Evolutionary conservation across 2,888 invertebrate species (phyloP), one percentile per base, ranked within the genome.

Genomic region (Deilephila elpenor): DNA sequence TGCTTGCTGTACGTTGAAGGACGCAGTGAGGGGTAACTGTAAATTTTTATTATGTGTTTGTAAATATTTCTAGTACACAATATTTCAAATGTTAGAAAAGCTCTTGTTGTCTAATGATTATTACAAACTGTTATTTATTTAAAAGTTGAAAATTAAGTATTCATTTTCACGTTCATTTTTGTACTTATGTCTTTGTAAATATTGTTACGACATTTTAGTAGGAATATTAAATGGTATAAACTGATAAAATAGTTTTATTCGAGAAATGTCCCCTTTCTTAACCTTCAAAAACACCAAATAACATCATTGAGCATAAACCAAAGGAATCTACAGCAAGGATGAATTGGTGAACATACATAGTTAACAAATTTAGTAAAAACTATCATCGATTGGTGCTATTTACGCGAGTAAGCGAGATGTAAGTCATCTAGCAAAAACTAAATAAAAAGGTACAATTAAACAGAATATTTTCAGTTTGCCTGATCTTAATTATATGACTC

Each of bases 71-170:
- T 14, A 51, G 25, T 67, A 67, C 5, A 67, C 25, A 59, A 62
- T 64, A 64, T 62, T 62, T 72, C 73, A 62, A 80, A 51, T 82
- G 77, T 80, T 83, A 80, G 76, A 73, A 80, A 80, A 81, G 81
- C 84, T 84, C 82, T 85, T 84, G 79, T 86, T 74, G 77, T 64
- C 75, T 81, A 79, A 75, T 70, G 70, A 60, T 73, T 64, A 61
- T 86, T 67, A 85, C 83, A 82, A 82, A 86, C 83, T 89, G 91
- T 93, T 93, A 93, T 93, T 93, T 93, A 93, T 92, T 92, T 84
- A 90, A 34, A 71, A 89, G 83, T 79, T 85, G 83, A 81, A 83
- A 84, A 85, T 78, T 86, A 86, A 83, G 78, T 80, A 83, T 84
- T 83, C 82, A 82, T 84, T 88, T 86, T 83, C 86, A 85, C 86